Evolutionary conservation across 2,113 vertebrate genomes (phyloP).

Genomic region (Pteropus alecto): DNA sequence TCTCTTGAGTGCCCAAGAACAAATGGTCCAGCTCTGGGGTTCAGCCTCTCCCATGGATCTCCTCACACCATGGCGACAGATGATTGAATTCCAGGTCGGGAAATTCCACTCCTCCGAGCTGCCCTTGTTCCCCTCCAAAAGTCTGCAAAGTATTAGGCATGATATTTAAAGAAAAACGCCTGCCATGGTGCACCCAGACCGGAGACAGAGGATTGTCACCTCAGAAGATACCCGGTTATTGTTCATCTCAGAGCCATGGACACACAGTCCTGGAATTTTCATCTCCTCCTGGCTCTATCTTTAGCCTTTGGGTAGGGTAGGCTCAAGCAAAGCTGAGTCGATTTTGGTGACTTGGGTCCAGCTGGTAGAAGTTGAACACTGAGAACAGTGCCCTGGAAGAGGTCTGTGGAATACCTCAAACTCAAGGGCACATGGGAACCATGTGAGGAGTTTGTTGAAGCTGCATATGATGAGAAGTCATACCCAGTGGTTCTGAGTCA

Average conservation of each 20-base stretch:
- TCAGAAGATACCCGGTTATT: slow-evolving; percentile 24
- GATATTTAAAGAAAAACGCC: slow-evolving; percentile 46
- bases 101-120: not conserved
- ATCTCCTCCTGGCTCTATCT: not conserved
- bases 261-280: not conserved
- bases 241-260: slow-evolving; percentile 38
- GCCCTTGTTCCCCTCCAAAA: not conserved
- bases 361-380: no score
- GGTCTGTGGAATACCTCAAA: not conserved
- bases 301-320: not conserved
- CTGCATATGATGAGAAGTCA: rapidly evolving
- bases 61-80: not conserved
- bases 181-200: not conserved
- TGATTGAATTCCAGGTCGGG: not conserved
- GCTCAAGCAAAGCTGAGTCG: not conserved
- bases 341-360: not conserved
- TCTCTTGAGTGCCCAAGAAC: not conserved
- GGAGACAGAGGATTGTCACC: slow-evolving; percentile 58
- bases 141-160: slow-evolving; percentile 32
- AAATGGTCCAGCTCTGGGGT: not conserved
- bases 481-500: not conserved
- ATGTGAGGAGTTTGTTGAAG: not conserved
- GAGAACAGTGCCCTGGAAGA: not conserved
- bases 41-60: not conserved
- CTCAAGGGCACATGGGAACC: not conserved